A percentile compares a stretch with the other conserved stretches of the same genome.
Conservation (phyloP, 1,140 invertebrate species). For the Drosophila saltans region DNA sequence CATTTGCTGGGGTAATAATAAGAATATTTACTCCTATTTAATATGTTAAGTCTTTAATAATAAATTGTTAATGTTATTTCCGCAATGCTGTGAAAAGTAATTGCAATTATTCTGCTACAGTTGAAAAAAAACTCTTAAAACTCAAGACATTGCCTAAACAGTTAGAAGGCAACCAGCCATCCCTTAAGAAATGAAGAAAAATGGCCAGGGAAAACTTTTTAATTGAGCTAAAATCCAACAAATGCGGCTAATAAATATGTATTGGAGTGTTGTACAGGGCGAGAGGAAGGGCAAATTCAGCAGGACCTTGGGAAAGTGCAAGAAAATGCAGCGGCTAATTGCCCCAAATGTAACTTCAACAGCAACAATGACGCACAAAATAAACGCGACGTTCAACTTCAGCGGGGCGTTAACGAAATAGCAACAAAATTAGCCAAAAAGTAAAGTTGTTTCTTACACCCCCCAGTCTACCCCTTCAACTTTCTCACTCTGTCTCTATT, state of each 20-base stretch:
- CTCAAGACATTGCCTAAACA: conserved; percentile 49
- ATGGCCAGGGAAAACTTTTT: conserved; percentile 78
- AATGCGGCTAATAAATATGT: conserved; percentile 81
- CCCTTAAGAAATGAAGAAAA: conserved; percentile 69
- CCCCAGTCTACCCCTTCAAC: no score
- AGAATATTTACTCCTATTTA: neutral
- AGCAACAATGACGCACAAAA: conserved; percentile 62
- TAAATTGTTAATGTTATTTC: conserved; percentile 36
- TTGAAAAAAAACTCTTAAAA: conserved; percentile 24
- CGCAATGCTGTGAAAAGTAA: conserved; percentile 46
- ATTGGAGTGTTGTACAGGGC: conserved; percentile 57
- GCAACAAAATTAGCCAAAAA: conserved; percentile 79
- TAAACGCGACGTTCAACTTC: conserved; percentile 77
- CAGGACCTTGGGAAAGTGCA: conserved; percentile 27
- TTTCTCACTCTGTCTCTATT: neutral
- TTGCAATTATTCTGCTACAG: conserved; percentile 68
- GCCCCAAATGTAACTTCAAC: conserved; percentile 70
- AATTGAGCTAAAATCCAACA: conserved; percentile 81
- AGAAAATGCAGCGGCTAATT: conserved; percentile 70
- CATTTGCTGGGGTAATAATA: conserved; percentile 49
- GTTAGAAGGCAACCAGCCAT: conserved; percentile 55
- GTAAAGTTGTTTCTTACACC: conserved; percentile 47
- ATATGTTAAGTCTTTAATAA: conserved; percentile 36
- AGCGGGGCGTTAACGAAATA: conserved; percentile 68
- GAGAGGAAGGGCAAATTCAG: neutral